Conservation (phyloP, 1,140 invertebrate species). For the Macrosteles quadrilineatus region DNA sequence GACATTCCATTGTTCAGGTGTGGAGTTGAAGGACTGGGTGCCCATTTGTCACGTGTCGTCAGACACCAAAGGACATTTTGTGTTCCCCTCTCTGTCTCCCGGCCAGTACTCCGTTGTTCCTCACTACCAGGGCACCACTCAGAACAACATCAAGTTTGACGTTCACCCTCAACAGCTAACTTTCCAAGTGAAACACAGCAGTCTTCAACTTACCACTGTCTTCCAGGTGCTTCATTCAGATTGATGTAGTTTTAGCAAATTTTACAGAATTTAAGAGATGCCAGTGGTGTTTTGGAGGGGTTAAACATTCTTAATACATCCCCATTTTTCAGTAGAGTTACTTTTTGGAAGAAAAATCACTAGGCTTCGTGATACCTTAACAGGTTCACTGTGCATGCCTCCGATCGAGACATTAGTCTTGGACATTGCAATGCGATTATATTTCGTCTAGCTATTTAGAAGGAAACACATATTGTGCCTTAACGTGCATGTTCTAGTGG, state of each 20-base stretch:
- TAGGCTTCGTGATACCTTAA: too few species aligned
- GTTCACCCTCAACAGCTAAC: slow-evolving; percentile 69
- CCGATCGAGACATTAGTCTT: too few species aligned
- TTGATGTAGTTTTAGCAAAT: neutral
- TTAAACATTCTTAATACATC: too few species aligned
- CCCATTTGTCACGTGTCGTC: slow-evolving; percentile 78
- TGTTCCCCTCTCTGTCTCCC: slow-evolving; percentile 73
- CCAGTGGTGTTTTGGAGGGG: too few species aligned
- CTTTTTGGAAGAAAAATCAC: too few species aligned
- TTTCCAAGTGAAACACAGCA: slow-evolving; percentile 72
- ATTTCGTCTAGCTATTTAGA: too few species aligned
- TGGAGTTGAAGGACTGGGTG: slow-evolving; percentile 40
- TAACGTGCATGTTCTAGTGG: too few species aligned
- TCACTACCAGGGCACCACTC: slow-evolving; percentile 57
- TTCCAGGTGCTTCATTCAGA: slow-evolving; percentile 76
- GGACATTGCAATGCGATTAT: too few species aligned
- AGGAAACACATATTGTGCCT: too few species aligned
- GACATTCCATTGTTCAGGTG: too few species aligned
- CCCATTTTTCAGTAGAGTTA: too few species aligned
- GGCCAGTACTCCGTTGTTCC: slow-evolving; percentile 76
- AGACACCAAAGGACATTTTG: slow-evolving; percentile 72
- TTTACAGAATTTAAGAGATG: neutral
- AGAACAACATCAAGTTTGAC: slow-evolving; percentile 70
- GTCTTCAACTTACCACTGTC: slow-evolving; percentile 65
- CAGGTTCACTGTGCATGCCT: too few species aligned